These are phyloP conservation scores for Psophia crepitans DNA, from an alignment of 2,113 vertebrate species.

Conservation along the genomic window DNA sequence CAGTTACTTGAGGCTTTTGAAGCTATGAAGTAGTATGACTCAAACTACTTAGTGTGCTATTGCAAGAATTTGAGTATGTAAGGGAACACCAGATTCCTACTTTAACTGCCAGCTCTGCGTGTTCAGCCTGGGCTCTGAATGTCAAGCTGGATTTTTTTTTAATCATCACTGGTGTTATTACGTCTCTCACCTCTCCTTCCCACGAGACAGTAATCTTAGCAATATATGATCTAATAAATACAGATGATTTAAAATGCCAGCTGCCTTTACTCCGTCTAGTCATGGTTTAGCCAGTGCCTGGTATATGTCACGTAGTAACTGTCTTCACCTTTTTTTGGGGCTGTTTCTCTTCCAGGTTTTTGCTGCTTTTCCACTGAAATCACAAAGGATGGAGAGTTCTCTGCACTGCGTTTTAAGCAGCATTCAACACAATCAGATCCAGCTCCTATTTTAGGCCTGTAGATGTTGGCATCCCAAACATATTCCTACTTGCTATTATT, in stretches of 20 bases:
- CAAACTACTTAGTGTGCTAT: not conserved
- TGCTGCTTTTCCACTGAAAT: not conserved
- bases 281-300: not conserved
- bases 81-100: not conserved
- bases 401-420: not conserved
- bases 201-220: slow-evolving; percentile 40
- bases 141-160: slow-evolving; percentile 42
- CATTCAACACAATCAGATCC: not conserved
- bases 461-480: not conserved
- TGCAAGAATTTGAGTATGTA: not conserved
- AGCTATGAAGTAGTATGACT: not conserved
- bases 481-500: not conserved
- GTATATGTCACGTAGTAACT: not conserved
- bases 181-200: slow-evolving; percentile 15
- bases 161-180: slow-evolving; percentile 19
- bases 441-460: not conserved
- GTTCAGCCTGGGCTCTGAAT: slow-evolving; percentile 3
- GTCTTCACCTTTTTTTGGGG: not conserved
- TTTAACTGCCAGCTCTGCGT: not conserved
- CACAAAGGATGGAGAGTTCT: not conserved
- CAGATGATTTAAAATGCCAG: slow-evolving; percentile 28
- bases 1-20: not conserved
- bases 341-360: not conserved
- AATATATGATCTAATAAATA: slow-evolving; percentile 53
- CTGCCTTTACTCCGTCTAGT: slow-evolving; percentile 12